Percentiles rank a stretch among this genome's conserved stretches.
Conservation (phyloP, 2,113 vertebrate species). For the Danionella cerebrum region DNA sequence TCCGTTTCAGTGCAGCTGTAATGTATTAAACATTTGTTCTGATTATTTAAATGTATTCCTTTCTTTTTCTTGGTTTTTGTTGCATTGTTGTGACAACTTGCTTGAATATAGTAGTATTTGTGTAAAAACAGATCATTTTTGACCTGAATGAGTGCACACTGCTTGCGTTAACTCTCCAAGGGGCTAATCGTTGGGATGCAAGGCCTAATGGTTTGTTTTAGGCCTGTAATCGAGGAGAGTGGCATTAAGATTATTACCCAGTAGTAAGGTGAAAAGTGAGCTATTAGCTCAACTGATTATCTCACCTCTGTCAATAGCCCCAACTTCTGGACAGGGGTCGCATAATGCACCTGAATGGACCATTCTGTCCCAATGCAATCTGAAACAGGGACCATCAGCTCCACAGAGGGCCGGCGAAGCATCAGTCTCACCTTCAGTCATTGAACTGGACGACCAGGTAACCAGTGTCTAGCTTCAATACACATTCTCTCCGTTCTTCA, state of each 20-base stretch:
- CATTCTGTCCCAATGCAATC: conserved; percentile 29
- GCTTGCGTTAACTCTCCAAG: no score
- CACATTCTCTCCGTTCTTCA: conserved; percentile 44
- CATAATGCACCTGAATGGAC: conserved; percentile 23
- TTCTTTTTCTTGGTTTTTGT: no score
- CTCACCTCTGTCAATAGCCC: conserved; percentile 47
- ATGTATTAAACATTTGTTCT: no score
- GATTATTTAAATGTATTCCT: no score
- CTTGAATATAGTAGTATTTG: no score
- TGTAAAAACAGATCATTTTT: no score
- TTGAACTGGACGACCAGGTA: conserved; percentile 42
- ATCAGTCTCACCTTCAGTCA: conserved; percentile 50
- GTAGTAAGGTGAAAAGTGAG: conserved; percentile 46
- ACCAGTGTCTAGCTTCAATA: conserved; percentile 57
- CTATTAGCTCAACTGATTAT: conserved; percentile 49
- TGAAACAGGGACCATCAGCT: not conserved
- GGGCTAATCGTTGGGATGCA: not conserved
- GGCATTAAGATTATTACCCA: conserved; percentile 49
- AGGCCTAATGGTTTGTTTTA: not conserved
- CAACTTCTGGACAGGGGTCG: conserved; percentile 48
- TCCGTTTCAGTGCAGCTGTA: no score
- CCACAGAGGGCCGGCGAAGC: conserved; percentile 32
- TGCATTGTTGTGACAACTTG: no score
- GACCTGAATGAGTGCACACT: no score
- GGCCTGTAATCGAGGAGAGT: conserved; percentile 2